These are phyloP conservation scores for Drosophila melanogaster DNA, from an alignment of 1,140 invertebrate genomes.

Conservation along the genomic window DNA sequence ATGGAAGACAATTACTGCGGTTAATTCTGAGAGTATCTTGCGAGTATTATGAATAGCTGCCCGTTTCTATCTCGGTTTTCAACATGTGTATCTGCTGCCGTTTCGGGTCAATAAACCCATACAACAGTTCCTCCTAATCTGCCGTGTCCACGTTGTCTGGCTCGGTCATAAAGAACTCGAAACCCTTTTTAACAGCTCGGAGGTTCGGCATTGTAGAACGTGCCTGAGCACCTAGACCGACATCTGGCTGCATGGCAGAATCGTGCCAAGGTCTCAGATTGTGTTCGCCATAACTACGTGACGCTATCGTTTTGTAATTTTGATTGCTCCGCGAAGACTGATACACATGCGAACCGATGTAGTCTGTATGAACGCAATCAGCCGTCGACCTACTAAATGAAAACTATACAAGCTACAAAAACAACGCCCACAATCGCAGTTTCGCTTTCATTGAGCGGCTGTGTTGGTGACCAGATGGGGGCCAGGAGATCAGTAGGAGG, in stretches of 20 bases:
- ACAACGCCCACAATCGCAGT: slow-evolving; percentile 46
- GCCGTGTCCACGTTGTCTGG: slow-evolving; percentile 4
- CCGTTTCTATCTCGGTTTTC: slow-evolving; percentile 1
- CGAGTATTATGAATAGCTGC: neutral
- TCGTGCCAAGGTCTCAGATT: slow-evolving; percentile 81
- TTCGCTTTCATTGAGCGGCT: slow-evolving; percentile 44
- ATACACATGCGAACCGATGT: slow-evolving; percentile 10
- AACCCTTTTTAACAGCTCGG: slow-evolving; percentile 36
- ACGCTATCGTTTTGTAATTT: slow-evolving; percentile 67
- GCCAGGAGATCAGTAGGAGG: slow-evolving; percentile 29
- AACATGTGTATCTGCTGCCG: neutral
- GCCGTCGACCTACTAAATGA: slow-evolving; percentile 52
- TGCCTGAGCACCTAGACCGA: slow-evolving; percentile 44
- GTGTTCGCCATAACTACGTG: slow-evolving; percentile 74
- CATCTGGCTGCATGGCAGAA: slow-evolving; percentile 64
- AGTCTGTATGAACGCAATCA: slow-evolving; percentile 50
- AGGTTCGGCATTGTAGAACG: slow-evolving; percentile 40
- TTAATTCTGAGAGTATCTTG: neutral
- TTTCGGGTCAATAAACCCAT: slow-evolving; percentile 33
- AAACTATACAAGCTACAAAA: slow-evolving; percentile 34
- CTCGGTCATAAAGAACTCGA: slow-evolving; percentile 31
- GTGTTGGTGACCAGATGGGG: neutral
- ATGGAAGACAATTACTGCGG: too few species aligned
- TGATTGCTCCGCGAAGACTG: slow-evolving; percentile 51
- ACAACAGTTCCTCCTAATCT: slow-evolving; percentile 13